Percentiles rank a stretch among this genome's conserved stretches.
These are phyloP conservation scores for Dasyornis broadbenti DNA, from an alignment of 2,113 vertebrate species.

Conservation along the genomic window DNA sequence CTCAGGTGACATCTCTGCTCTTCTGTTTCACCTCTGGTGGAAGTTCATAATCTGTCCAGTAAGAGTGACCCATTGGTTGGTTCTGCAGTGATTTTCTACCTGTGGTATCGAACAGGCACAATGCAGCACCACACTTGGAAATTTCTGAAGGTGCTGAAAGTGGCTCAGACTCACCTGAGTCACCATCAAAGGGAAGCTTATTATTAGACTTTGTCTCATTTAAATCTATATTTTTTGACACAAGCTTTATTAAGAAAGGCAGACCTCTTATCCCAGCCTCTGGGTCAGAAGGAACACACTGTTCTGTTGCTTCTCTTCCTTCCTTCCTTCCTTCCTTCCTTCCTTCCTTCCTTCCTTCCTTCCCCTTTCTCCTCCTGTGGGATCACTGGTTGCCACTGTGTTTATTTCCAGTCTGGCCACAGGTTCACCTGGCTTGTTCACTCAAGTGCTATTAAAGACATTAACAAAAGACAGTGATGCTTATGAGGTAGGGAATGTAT, in stretches of 20 bases:
- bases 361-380: rapidly evolving
- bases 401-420: neutral
- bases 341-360: neutral
- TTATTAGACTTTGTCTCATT: neutral
- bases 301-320: neutral
- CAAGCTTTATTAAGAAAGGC: neutral
- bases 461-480: neutral
- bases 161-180: neutral
- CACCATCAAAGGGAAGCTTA: neutral
- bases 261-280: neutral
- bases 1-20: neutral
- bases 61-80: neutral
- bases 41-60: neutral
- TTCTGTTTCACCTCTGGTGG: neutral
- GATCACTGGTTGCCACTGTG: neutral
- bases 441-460: neutral
- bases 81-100: neutral
- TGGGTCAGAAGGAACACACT: neutral
- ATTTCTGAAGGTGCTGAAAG: neutral
- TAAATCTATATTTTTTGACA: neutral
- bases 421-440: neutral
- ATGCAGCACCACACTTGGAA: rapidly evolving
- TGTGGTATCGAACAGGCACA: neutral
- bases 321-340: neutral
- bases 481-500: neutral